Evolutionary conservation across 1,140 invertebrate genomes (phyloP), one percentile per base, ranked within the genome.

Genomic region (Dreissena polymorpha): DNA sequence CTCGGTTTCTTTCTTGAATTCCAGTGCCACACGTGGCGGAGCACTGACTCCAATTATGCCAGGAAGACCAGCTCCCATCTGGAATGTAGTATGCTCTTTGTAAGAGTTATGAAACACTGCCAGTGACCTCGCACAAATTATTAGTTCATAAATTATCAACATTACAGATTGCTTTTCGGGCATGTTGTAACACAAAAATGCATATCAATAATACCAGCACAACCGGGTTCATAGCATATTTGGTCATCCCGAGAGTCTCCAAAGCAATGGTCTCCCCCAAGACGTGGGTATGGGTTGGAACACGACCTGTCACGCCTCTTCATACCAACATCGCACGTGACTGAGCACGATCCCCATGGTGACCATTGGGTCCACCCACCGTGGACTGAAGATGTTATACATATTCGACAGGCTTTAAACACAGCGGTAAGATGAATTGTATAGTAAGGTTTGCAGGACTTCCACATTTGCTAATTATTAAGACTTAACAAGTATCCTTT

Each of bases 11-110:
- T 16, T 23, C 16, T 23, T 39, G 13, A 21, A 53, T 39, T 53
- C 70, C 70, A 10, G 39, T 50, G 5, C 70, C 70, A 51, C 70
- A 72, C 14, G 70, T 8, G n/a, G 23, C 39, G 23, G 16, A 51
- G 23, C 70, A 72, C n/a, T 39, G 16, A n/a, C 12, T 72, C 70
- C 70, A 72, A n/a, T 23, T 53, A n/a, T 51, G 16, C 70, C 70
- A 72, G 13, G 39, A 3, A 7, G 70, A 51, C 49, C 70, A 72
- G 12, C 39, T 39, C 25, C 70, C 70, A 53, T 72, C 70, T 72
- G 21, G 18, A 23, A 63, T n/a, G 60, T 23, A 63, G 60, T 63
- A 39, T 39, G 39, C 39, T 39, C 39, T 39, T 39, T 39, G 39
- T 39, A 2, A 39, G 39, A 39, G 39, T 39, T 39, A 39, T 39